These are phyloP conservation scores for Orycteropus afer DNA, from an alignment of 2,113 vertebrate genomes.

Conservation along the genomic window DNA sequence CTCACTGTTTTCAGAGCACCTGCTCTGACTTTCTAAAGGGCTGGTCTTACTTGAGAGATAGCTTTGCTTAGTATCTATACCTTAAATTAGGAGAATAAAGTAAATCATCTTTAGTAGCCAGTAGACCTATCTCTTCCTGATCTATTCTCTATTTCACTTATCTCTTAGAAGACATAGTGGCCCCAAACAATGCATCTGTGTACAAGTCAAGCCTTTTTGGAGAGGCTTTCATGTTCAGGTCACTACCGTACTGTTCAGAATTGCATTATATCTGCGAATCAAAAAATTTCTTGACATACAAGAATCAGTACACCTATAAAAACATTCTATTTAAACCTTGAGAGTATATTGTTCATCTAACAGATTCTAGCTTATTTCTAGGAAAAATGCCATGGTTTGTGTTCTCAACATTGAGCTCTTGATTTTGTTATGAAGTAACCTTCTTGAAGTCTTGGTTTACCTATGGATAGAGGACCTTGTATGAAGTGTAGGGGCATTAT, in stretches of 20 bases:
- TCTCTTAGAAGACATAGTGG: constrained; percentile 19
- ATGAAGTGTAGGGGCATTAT: neutral
- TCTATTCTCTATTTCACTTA: constrained; percentile 17
- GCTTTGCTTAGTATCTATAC: neutral
- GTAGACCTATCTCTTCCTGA: neutral
- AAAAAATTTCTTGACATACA: constrained; percentile 66
- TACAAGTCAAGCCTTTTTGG: constrained; percentile 55
- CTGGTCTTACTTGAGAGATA: neutral
- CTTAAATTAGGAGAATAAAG: constrained; percentile 31
- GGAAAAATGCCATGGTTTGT: constrained; percentile 8
- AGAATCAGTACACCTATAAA: constrained; percentile 38
- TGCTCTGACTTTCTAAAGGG: neutral
- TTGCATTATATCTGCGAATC: constrained; percentile 49
- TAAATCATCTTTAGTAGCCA: neutral
- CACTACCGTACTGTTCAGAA: constrained; percentile 31
- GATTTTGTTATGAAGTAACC: constrained; percentile 52
- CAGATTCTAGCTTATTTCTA: constrained; percentile 38
- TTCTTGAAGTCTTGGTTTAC: constrained; percentile 47
- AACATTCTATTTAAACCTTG: constrained; percentile 64
- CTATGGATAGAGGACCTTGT: neutral
- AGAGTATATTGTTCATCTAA: constrained; percentile 56
- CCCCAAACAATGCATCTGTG: constrained; percentile 8
- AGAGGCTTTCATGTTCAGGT: constrained; percentile 57
- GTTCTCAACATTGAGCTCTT: constrained; percentile 38
- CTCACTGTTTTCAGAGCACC: neutral